Evolutionary conservation across 2,113 vertebrate species (phyloP), one percentile per base, ranked within the genome.

Genomic region (Upupa epops): DNA sequence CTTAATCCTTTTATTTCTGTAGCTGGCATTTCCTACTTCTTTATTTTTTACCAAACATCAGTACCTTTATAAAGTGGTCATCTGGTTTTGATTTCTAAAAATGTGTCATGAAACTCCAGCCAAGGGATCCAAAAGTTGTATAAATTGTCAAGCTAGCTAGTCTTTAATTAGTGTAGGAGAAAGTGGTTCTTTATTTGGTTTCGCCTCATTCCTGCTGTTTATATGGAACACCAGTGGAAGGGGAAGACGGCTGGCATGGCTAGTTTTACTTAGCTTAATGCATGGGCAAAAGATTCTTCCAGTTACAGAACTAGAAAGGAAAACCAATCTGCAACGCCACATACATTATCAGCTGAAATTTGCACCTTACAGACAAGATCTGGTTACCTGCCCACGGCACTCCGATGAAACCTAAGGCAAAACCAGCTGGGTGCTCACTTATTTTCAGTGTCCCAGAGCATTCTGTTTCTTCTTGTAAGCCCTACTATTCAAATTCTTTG

Each of bases 1-100:
- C 92, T 96, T 96, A 91, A 94, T 88, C 89, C 94, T 94, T 93
- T 96, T 96, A 93, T 96, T 95, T 97, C 93, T 97, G 77, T 93
- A 91, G 69, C 17, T 56, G 91, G 77, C 85, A 86, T 95, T 97
- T 97, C 95, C 88, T 93, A 84, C 25, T 10, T 76, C 87, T 93
- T 42, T 45, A 40, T 63, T 81, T 92, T 95, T 90, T 94, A 76
- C 89, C 83, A 66, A 87, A 95, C 87, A 82, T 94, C 94, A 79
- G 58, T 96, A 90, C 80, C 95, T 96, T 97, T 93, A 80, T 71
- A 82, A 90, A 93, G 79, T 55, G 87, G 73, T 92, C 95, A 94
- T 96, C 97, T 97, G 95, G 14, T 97, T 96, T 92, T 90, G 59
- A 89, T 96, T 96, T 96, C 88, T 82, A 69, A 86, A 88, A 96